Conservation (phyloP, 2,888 invertebrate species). For the Rhyacophila evoluta region DNA sequence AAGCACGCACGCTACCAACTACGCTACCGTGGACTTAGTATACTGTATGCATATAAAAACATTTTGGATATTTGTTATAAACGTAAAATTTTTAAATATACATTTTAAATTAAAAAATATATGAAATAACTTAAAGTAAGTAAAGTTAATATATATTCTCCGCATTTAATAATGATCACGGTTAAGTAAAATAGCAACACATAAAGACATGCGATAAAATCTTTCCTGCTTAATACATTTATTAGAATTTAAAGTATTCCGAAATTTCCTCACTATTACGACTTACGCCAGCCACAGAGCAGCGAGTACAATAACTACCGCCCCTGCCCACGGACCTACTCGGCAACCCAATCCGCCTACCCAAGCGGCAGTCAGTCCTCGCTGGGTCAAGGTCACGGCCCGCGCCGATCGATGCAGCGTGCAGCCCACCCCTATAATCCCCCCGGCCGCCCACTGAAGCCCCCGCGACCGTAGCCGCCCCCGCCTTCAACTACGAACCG, state of each 20-base stretch:
- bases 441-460: background rate
- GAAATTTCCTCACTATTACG: background rate
- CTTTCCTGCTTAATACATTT: background rate
- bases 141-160: too few species aligned
- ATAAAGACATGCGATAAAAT: background rate
- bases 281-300: background rate
- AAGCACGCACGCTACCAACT: too few species aligned
- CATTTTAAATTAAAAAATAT: too few species aligned
- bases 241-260: background rate
- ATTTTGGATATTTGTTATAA: too few species aligned
- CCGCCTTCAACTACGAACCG: background rate
- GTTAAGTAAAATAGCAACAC: too few species aligned
- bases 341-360: constrained; percentile 59
- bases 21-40: too few species aligned
- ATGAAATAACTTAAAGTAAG: too few species aligned
- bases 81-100: too few species aligned
- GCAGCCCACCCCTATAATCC: constrained; percentile 42
- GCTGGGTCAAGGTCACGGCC: constrained; percentile 76
- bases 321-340: background rate
- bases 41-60: too few species aligned
- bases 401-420: constrained; percentile 73
- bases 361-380: constrained; percentile 63
- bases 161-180: too few species aligned
- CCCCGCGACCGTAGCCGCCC: background rate
- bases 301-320: background rate